These are phyloP conservation scores for Micronisus gabar DNA, from an alignment of 2,113 vertebrate species.

Conservation along the genomic window DNA sequence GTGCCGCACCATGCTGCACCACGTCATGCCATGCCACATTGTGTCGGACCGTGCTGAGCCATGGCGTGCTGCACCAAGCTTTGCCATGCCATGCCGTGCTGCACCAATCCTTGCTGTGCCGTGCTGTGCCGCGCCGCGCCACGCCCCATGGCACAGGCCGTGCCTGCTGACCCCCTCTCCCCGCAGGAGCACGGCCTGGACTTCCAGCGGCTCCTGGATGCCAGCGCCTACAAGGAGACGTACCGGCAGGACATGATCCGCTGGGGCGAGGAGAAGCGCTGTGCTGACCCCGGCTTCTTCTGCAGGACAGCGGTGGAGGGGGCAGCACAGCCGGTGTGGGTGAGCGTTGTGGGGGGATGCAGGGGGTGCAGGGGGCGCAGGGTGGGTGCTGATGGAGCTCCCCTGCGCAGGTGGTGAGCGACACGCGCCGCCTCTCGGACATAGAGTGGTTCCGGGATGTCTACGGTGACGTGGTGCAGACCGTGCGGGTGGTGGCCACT, in stretches of 20 bases:
- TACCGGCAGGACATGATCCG: conserved; percentile 85
- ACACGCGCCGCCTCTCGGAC: conserved; percentile 83
- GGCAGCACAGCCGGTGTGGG: conserved; percentile 82
- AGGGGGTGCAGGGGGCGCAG: fast-evolving
- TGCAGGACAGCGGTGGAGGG: conserved; percentile 74
- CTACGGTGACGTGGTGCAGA: conserved; percentile 68
- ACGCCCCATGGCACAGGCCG: fast-evolving
- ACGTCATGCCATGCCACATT: no score
- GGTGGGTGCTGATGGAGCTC: not conserved
- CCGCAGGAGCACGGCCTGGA: conserved; percentile 82
- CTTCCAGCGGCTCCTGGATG: conserved; percentile 79
- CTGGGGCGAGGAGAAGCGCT: conserved; percentile 84
- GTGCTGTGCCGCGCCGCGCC: fast-evolving
- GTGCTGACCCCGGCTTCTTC: conserved; percentile 83
- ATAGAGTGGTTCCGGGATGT: conserved; percentile 81
- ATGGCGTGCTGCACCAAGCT: no score
- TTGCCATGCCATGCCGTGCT: not conserved
- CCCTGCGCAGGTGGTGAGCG: conserved; percentile 83
- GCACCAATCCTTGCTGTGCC: not conserved
- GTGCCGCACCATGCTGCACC: not conserved
- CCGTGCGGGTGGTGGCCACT: conserved; percentile 77
- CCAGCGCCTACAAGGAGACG: conserved; percentile 84
- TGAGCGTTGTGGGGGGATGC: conserved; percentile 32
- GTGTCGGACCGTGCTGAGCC: no score
- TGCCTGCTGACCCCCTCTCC: not conserved